Percentiles rank a stretch among this genome's conserved stretches.
Evolutionary conservation across 1,140 invertebrate genomes (phyloP).

Genomic region (Ostrea edulis): DNA sequence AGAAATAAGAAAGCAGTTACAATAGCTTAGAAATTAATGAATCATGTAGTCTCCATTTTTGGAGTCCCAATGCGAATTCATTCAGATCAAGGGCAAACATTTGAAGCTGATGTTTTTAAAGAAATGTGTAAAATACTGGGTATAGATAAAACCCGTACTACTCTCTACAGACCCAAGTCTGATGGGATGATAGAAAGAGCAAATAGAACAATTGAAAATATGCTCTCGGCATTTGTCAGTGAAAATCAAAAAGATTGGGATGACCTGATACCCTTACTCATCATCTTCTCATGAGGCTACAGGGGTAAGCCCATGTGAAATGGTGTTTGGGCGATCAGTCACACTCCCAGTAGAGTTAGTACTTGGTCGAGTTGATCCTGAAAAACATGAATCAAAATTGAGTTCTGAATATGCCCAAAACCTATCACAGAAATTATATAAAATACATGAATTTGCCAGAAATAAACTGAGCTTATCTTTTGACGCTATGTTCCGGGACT

Average conservation of each 20-base stretch:
- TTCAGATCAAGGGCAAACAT: too few relatives aligned
- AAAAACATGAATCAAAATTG: slow-evolving; percentile 6
- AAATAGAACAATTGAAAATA: too few relatives aligned
- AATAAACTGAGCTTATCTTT: not conserved
- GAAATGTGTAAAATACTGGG: slow-evolving; percentile 40
- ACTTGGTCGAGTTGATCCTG: slow-evolving; percentile 19
- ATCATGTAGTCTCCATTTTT: too few relatives aligned
- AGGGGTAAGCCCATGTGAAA: too few relatives aligned
- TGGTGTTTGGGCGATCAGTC: slow-evolving; percentile 1
- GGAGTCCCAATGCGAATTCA: too few relatives aligned
- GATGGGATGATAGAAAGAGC: slow-evolving; percentile 44
- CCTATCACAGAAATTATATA: not conserved
- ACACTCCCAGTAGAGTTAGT: slow-evolving; percentile 9
- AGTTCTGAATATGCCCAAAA: slow-evolving; percentile 39
- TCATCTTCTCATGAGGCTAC: too few relatives aligned
- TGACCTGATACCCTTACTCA: too few relatives aligned
- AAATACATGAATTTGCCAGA: slow-evolving; percentile 24
- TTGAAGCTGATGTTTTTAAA: not conserved
- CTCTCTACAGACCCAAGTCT: slow-evolving; percentile 25
- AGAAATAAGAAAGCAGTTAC: too few relatives aligned
- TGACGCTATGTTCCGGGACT: slow-evolving; percentile 16
- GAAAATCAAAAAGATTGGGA: slow-evolving; percentile 40
- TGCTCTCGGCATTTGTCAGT: slow-evolving; percentile 9
- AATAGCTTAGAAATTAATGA: too few relatives aligned
- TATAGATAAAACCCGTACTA: slow-evolving; percentile 29